Base-by-base conservation (phyloP, 2,113 vertebrate genomes). In the Entelurus aequoreus region DNA sequence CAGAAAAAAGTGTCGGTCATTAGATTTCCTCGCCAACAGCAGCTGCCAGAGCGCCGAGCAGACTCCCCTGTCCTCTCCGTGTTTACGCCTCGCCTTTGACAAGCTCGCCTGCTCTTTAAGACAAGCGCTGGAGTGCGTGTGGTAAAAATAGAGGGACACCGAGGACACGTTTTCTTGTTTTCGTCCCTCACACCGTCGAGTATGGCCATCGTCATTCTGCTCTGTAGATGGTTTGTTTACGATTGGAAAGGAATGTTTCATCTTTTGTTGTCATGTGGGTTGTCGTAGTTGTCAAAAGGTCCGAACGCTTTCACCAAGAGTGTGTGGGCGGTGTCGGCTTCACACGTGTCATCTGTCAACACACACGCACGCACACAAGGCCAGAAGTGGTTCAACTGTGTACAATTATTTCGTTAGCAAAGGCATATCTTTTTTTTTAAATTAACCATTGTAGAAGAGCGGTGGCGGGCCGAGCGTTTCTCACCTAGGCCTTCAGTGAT, bases 311-410 rank as follows among this genome's bases (percentile, higher is more conserved):
- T 83, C 79, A 80, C 44, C 68, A 69, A 14, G 56, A 53, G 69
- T 59, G 76, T 75, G 83, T 80, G 75, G 78, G 79, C 68, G 78
- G 79, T 80, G 83, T 84, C 71, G 78, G 50, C 75, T 82, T 80
- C 71, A 79, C 80, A 72, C 71, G 78, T 75, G 78, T 85, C 74
- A 76, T 78, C 69, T 81, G 79, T 79, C 81, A 70, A 61, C 81
- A 68, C 62, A 61, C 74, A 65, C 71, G 44, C 50, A 42, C n/a
- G 53, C 54, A 60, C 54, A 57, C 62, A 40, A 60, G 62, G 28
- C 28, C 28, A 28, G 28, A 28, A 28, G 28, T 28, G 28, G 28
- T 28, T 3, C 28, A 28, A 28, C 28, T 28, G 28, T 28, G 28
- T 28, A 28, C 28, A 28, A 28, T 28, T 28, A 28, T 28, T 28